Percentiles rank a stretch among this genome's conserved stretches.
These are phyloP conservation scores for Thumatha senex DNA, from an alignment of 2,888 invertebrate species.

Conservation along the genomic window DNA sequence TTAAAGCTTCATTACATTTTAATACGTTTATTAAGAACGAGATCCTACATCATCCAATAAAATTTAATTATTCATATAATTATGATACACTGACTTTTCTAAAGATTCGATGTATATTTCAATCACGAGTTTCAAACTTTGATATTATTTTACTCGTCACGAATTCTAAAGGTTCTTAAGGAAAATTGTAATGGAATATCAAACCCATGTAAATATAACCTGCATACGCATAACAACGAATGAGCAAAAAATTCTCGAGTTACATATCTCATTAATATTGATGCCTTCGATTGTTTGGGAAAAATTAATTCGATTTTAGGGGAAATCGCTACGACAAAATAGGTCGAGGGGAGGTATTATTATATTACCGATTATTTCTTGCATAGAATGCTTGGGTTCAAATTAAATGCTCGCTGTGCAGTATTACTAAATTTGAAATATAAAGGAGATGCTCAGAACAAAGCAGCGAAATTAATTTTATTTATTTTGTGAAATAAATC, in stretches of 20 bases:
- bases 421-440: conserved; percentile 63
- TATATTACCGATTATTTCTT: conserved; percentile 75
- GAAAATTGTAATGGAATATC: no score
- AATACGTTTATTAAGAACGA: no score
- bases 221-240: conserved; percentile 19
- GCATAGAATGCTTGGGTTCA: conserved; percentile 51
- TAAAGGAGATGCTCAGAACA: conserved; percentile 43
- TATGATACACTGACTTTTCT: no score
- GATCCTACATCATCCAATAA: no score
- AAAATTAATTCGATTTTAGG: conserved; percentile 74
- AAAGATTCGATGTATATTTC: no score
- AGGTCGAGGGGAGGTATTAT: conserved; percentile 60
- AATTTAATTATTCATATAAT: no score
- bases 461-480: conserved; percentile 41
- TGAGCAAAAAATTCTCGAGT: conserved; percentile 44
- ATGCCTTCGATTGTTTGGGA: conserved; percentile 67
- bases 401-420: conserved; percentile 66
- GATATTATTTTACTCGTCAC: no score
- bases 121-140: no score
- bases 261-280: conserved; percentile 57
- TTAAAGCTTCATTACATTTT: no score
- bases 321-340: conserved; percentile 53
- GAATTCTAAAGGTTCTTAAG: no score
- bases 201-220: no score
- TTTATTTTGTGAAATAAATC: conserved; percentile 22